A percentile compares a stretch with the other conserved stretches of the same genome.
phyloP scores from a whole-genome alignment of 1,140 invertebrate genomes.

The Drosophila triauraria region DNA sequence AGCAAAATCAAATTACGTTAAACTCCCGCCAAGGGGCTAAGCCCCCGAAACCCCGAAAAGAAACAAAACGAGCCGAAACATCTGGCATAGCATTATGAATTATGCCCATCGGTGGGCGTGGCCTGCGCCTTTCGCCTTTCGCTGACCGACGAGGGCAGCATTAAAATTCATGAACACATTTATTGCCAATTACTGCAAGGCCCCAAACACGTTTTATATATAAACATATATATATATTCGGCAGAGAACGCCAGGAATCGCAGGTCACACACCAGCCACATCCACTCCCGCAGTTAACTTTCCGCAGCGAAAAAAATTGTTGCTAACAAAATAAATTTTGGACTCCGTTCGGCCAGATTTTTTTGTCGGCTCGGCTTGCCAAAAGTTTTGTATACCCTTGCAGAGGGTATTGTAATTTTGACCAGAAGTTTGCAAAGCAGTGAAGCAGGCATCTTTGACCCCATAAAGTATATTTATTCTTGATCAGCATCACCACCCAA shows the following conservation, averaged over 20 bases:
- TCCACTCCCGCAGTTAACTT: neutral
- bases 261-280: slow-evolving; percentile 25
- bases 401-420: too few species aligned
- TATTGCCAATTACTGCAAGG: slow-evolving; percentile 81
- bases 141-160: slow-evolving; percentile 67
- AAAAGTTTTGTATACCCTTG: slow-evolving; percentile 5
- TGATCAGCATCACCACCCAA: too few species aligned
- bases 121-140: slow-evolving; percentile 34
- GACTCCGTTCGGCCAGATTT: slow-evolving; percentile 54
- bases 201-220: slow-evolving; percentile 65
- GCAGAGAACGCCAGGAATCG: slow-evolving; percentile 20
- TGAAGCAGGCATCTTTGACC: too few species aligned
- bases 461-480: too few species aligned
- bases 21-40: slow-evolving; percentile 58
- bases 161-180: slow-evolving; percentile 84
- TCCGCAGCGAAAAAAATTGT: slow-evolving; percentile 26
- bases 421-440: too few species aligned
- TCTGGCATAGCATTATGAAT: slow-evolving; percentile 80
- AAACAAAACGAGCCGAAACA: slow-evolving; percentile 50
- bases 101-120: slow-evolving; percentile 47
- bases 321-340: slow-evolving; percentile 50
- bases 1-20: slow-evolving; percentile 77
- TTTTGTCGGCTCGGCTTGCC: slow-evolving; percentile 38
- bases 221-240: slow-evolving; percentile 15
- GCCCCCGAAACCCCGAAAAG: slow-evolving; percentile 10